Percentiles rank a stretch among this genome's conserved stretches.
Conservation (phyloP, 2,113 vertebrate genomes). For the Stictonetta naevosa region DNA sequence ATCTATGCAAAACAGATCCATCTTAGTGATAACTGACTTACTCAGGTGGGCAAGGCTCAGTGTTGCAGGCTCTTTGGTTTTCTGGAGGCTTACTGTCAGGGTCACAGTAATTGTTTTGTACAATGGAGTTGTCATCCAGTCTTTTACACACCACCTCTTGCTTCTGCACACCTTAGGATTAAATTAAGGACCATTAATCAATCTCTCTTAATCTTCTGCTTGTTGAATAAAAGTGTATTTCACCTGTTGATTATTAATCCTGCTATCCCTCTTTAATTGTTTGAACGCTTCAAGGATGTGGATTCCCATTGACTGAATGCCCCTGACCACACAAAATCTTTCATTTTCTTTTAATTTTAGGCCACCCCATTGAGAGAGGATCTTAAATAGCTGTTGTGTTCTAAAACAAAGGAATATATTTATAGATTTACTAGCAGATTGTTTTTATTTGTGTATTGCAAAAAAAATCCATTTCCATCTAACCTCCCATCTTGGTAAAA, state of each 20-base stretch:
- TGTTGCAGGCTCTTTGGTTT: slow-evolving; percentile 94
- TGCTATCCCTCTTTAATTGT: neutral
- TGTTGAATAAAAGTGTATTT: slow-evolving; percentile 14
- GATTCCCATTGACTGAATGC: neutral
- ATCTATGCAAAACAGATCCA: neutral
- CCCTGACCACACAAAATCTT: neutral
- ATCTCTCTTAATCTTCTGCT: neutral
- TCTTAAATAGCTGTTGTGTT: slow-evolving; percentile 55
- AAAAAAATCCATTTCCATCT: slow-evolving; percentile 11
- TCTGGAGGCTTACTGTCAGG: slow-evolving; percentile 92
- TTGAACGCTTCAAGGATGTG: neutral
- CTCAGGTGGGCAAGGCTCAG: slow-evolving; percentile 98
- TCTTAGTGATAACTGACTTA: slow-evolving; percentile 77
- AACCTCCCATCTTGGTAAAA: neutral
- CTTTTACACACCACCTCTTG: slow-evolving; percentile 96
- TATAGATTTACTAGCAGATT: slow-evolving; percentile 38
- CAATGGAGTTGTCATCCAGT: slow-evolving; percentile 92
- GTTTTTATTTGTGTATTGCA: slow-evolving; percentile 48
- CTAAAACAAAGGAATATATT: slow-evolving; percentile 56
- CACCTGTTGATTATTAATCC: neutral
- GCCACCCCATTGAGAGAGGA: neutral
- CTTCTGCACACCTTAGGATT: slow-evolving; percentile 88
- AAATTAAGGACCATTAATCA: slow-evolving; percentile 41
- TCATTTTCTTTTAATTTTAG: slow-evolving; percentile 35
- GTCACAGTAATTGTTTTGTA: slow-evolving; percentile 97